These are phyloP conservation scores for Saguinus midas DNA, from an alignment of 2,113 vertebrate species.

Conservation along the genomic window DNA sequence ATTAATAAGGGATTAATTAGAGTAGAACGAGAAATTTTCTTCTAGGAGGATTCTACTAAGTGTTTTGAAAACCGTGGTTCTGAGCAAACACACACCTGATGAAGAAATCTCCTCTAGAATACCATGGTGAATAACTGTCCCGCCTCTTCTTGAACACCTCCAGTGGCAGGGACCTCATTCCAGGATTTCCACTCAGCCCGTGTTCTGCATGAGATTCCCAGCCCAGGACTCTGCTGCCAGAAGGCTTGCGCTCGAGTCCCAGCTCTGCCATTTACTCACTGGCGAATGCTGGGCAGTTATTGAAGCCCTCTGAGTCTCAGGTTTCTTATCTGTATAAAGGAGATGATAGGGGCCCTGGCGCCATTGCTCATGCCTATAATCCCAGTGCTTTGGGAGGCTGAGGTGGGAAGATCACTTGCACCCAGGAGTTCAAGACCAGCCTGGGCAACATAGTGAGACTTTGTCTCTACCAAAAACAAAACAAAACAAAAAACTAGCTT, in stretches of 20 bases:
- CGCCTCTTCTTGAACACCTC: neutral
- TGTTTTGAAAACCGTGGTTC: neutral
- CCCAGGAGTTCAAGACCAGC: too few species aligned
- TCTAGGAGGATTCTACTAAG: neutral
- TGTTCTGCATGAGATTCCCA: neutral
- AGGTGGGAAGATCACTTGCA: too few species aligned
- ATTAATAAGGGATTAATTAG: neutral
- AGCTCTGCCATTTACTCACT: neutral
- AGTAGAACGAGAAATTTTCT: neutral
- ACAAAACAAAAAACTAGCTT: too few species aligned
- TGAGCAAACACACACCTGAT: neutral
- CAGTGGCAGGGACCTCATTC: neutral
- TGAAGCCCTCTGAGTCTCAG: neutral
- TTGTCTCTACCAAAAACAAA: too few species aligned
- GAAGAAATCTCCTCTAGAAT: neutral
- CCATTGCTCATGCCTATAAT: too few species aligned
- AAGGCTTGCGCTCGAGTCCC: neutral
- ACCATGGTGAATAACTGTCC: neutral
- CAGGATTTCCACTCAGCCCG: neutral
- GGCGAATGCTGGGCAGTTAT: neutral
- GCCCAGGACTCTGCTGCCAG: neutral
- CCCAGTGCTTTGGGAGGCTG: too few species aligned
- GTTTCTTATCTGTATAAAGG: neutral
- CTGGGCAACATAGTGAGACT: too few species aligned
- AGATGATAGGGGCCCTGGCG: accelerated